These are phyloP conservation scores for Catharus minimus DNA, from an alignment of 2,113 vertebrate genomes.

Conservation along the genomic window DNA sequence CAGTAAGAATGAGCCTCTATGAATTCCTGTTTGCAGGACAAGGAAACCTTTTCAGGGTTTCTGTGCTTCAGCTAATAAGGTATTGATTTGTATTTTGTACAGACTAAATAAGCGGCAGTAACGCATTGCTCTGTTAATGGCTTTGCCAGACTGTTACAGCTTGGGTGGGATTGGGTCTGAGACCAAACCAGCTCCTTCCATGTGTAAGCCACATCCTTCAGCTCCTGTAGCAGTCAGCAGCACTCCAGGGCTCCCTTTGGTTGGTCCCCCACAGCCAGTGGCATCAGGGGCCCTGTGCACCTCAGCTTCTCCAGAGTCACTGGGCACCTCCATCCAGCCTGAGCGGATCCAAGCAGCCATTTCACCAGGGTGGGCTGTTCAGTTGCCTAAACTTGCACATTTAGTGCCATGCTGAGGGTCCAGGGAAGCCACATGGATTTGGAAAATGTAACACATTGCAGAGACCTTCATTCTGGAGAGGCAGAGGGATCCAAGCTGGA, in stretches of 20 bases:
- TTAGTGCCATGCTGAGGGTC: not conserved
- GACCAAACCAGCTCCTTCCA: not conserved
- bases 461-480: not conserved
- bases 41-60: not conserved
- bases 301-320: not conserved
- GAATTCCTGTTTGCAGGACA: not conserved
- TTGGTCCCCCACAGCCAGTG: not conserved
- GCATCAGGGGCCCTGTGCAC: not conserved
- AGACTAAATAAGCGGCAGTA: not conserved
- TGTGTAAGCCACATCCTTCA: not conserved
- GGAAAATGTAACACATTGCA: not conserved
- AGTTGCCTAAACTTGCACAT: not conserved
- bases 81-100: not conserved
- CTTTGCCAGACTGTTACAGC: slow-evolving; percentile 8
- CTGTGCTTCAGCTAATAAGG: not conserved
- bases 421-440: not conserved
- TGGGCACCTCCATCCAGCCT: not conserved
- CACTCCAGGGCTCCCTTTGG: not conserved
- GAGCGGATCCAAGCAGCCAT: not conserved
- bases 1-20: not conserved
- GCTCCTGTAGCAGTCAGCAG: not conserved
- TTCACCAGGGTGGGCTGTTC: not conserved
- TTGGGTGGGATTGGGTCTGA: slow-evolving; percentile 15
- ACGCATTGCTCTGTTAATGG: not conserved
- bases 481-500: not conserved